Evolutionary conservation across 2,113 vertebrate genomes (phyloP).

Genomic region (Myiopsitta monachus): DNA sequence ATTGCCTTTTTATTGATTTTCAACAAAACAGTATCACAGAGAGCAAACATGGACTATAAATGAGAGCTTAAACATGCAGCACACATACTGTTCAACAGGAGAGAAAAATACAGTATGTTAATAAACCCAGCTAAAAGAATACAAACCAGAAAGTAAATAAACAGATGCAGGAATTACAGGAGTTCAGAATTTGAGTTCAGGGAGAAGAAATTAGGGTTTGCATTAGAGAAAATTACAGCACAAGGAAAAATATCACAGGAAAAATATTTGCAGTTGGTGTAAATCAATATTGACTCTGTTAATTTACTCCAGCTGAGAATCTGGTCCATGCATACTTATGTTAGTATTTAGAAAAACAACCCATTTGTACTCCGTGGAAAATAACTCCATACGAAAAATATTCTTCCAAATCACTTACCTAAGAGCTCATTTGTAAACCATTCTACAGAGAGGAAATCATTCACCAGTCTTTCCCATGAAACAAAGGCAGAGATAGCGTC

Average conservation of each 20-base stretch:
- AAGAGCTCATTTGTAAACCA: neutral
- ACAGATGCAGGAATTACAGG: neutral
- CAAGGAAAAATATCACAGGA: neutral
- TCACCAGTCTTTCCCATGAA: slow-evolving; percentile 3
- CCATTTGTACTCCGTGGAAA: neutral
- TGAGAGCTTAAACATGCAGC: neutral
- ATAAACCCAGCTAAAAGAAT: slow-evolving; percentile 18
- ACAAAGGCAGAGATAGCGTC: neutral
- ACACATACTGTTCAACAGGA: neutral
- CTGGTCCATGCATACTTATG: neutral
- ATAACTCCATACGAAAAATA: neutral
- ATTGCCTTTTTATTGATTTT: slow-evolving; percentile 45
- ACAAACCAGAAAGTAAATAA: slow-evolving; percentile 6
- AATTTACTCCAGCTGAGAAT: neutral
- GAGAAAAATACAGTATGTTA: neutral
- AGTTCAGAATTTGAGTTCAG: neutral
- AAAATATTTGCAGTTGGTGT: neutral
- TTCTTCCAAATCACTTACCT: neutral
- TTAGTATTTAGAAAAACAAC: neutral
- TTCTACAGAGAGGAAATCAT: neutral
- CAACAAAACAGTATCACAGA: neutral
- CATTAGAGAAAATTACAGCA: neutral
- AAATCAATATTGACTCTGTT: neutral
- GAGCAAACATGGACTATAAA: neutral
- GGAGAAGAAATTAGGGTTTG: slow-evolving; percentile 1